phyloP scores from a whole-genome alignment of 2,113 vertebrate species.

The Macrotis lagotis region DNA sequence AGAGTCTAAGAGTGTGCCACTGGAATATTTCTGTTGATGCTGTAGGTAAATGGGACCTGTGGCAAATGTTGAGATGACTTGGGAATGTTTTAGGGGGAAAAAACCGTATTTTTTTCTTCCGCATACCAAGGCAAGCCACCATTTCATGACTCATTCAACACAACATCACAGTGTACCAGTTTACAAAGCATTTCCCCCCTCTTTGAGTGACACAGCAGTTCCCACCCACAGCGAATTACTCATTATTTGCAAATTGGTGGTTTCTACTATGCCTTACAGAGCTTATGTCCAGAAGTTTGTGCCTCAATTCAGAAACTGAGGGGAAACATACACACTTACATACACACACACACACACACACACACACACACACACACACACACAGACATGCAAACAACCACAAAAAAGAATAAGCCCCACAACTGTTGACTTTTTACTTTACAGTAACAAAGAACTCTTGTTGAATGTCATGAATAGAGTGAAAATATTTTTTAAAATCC shows the following conservation, averaged over 20 bases:
- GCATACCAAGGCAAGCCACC: slow-evolving; percentile 78
- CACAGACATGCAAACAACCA: slow-evolving; percentile 8
- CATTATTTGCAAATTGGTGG: slow-evolving; percentile 77
- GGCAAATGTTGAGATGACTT: slow-evolving; percentile 75
- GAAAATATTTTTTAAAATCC: slow-evolving; percentile 56
- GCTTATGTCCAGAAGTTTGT: slow-evolving; percentile 84
- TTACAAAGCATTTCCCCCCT: slow-evolving; percentile 79
- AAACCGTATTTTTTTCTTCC: slow-evolving; percentile 48
- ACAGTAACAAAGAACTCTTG: slow-evolving; percentile 74
- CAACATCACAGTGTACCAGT: slow-evolving; percentile 79
- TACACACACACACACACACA: background rate
- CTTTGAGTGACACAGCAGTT: slow-evolving; percentile 76
- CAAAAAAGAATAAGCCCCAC: slow-evolving; percentile 60
- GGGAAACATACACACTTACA: slow-evolving; percentile 74
- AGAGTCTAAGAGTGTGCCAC: slow-evolving; percentile 78
- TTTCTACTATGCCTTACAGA: slow-evolving; percentile 90
- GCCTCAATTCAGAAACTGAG: slow-evolving; percentile 83
- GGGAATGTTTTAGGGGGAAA: slow-evolving; percentile 76
- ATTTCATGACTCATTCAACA: slow-evolving; percentile 78
- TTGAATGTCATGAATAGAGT: slow-evolving; percentile 77
- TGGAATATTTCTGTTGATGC: slow-evolving; percentile 68
- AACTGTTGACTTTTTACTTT: slow-evolving; percentile 28
- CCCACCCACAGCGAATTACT: slow-evolving; percentile 80
- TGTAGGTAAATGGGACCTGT: slow-evolving; percentile 76
- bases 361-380: background rate